A percentile compares a stretch with the other conserved stretches of the same genome.
These are phyloP conservation scores for Drosophila differens DNA, from an alignment of 2,888 invertebrate genomes.

Conservation along the genomic window DNA sequence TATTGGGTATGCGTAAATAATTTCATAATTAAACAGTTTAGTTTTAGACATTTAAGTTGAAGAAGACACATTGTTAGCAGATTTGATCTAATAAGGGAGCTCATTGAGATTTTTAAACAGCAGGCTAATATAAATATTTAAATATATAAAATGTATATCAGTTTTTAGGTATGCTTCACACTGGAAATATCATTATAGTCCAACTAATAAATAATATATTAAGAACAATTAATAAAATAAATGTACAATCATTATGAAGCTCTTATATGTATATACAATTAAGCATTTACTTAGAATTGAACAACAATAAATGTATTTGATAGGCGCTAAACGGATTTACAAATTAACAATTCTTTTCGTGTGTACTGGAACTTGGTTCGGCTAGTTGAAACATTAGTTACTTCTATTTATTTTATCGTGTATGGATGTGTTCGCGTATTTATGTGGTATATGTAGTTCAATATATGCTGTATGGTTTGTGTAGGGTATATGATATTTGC, in stretches of 20 bases:
- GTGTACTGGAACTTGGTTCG: slow-evolving; percentile 44
- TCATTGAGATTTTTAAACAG: slow-evolving; percentile 42
- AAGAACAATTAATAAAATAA: slow-evolving; percentile 25
- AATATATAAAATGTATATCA: slow-evolving; percentile 20
- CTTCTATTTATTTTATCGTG: slow-evolving; percentile 12
- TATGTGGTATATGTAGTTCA: slow-evolving; percentile 26
- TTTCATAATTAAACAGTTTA: slow-evolving; percentile 52
- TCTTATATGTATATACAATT: slow-evolving; percentile 35
- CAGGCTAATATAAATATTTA: slow-evolving; percentile 27
- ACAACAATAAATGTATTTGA: slow-evolving; percentile 46
- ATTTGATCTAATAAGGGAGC: slow-evolving; percentile 71
- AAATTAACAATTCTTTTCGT: slow-evolving; percentile 42
- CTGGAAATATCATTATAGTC: slow-evolving; percentile 31
- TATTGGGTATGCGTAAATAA: slow-evolving; percentile 38
- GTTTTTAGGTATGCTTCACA: slow-evolving; percentile 38
- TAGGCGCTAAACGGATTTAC: slow-evolving; percentile 13
- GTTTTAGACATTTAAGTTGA: slow-evolving; percentile 42
- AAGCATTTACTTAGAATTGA: slow-evolving; percentile 41
- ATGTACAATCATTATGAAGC: slow-evolving; percentile 43
- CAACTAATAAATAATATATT: slow-evolving; percentile 30
- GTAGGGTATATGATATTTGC: slow-evolving; percentile 64
- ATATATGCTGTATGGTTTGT: slow-evolving; percentile 46
- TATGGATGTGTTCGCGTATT: slow-evolving; percentile 36
- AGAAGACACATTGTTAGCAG: slow-evolving; percentile 75
- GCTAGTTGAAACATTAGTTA: slow-evolving; percentile 27